Evolutionary conservation across 2,888 invertebrate genomes (phyloP).

Genomic region (Tromatobia lineatoria): DNA sequence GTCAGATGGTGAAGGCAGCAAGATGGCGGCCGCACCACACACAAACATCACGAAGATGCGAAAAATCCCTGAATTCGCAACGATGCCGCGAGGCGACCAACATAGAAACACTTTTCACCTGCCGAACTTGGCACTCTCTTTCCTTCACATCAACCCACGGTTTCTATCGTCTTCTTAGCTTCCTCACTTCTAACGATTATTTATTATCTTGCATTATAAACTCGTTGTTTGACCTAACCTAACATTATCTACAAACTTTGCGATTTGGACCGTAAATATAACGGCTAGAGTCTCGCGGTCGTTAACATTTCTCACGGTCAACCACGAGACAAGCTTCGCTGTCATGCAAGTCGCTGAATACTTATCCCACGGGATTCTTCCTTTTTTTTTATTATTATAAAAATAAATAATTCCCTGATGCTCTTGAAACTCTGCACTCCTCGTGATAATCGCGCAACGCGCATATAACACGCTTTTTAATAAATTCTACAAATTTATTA

Average conservation of each 20-base stretch:
- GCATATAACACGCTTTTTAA: constrained; percentile 1
- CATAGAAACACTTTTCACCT: constrained; percentile 55
- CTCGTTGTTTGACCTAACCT: constrained; percentile 25
- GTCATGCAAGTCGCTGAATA: constrained; percentile 7
- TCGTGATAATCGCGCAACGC: neutral
- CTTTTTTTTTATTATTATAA: neutral
- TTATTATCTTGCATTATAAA: neutral
- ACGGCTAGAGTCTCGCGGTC: constrained; percentile 1
- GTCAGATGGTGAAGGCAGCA: constrained; percentile 81
- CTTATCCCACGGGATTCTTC: neutral
- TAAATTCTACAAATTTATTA: neutral
- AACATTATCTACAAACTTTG: constrained; percentile 4
- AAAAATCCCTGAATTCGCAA: constrained; percentile 73
- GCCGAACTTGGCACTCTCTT: constrained; percentile 39
- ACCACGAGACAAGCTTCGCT: constrained; percentile 2
- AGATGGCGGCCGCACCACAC: constrained; percentile 79
- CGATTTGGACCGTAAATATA: constrained; percentile 32
- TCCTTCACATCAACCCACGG: neutral
- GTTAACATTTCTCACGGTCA: constrained; percentile 20
- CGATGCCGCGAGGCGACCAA: constrained; percentile 65
- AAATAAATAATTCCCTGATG: constrained; percentile 1
- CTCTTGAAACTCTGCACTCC: neutral
- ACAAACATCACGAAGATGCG: constrained; percentile 70
- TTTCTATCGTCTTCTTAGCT: neutral
- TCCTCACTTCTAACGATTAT: neutral